These are phyloP conservation scores for Chaenodraco wilsoni DNA, from an alignment of 2,797 vertebrate species.

Conservation along the genomic window DNA sequence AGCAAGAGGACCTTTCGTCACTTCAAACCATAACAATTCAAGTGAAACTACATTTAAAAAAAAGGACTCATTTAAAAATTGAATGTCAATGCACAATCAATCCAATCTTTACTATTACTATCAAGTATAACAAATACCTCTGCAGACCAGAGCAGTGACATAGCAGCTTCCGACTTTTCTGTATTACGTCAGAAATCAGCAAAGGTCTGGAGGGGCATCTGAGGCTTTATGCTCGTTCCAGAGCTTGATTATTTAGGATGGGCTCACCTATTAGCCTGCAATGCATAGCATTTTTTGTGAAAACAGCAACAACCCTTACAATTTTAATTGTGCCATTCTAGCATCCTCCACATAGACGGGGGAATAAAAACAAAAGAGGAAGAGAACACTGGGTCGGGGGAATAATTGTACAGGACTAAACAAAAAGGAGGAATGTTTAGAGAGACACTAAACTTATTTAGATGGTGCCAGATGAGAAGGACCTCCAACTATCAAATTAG, in stretches of 20 bases:
- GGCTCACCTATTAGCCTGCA: conserved; percentile 82
- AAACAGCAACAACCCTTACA: conserved; percentile 61
- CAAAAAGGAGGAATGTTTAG: conserved; percentile 64
- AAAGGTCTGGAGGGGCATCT: conserved; percentile 80
- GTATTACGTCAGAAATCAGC: conserved; percentile 88
- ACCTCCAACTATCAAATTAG: conserved; percentile 21
- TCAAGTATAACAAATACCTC: conserved; percentile 84
- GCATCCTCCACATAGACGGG: conserved; percentile 78
- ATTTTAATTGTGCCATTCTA: conserved; percentile 77
- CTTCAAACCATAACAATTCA: conserved; percentile 55
- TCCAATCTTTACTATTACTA: conserved; percentile 72
- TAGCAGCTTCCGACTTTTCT: conserved; percentile 89
- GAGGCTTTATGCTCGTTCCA: conserved; percentile 54
- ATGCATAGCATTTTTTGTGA: conserved; percentile 86
- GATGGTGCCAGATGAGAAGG: conserved; percentile 15
- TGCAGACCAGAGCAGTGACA: conserved; percentile 85
- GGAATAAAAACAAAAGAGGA: conserved; percentile 52
- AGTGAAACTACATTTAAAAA: conserved; percentile 53
- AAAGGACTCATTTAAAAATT: conserved; percentile 78
- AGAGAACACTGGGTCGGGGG: conserved; percentile 25
- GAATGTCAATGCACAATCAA: conserved; percentile 66
- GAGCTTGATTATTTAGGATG: conserved; percentile 74
- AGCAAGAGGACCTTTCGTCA: conserved; percentile 54
- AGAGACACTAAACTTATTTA: conserved; percentile 28
- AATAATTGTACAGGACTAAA: conserved; percentile 38